Conservation (phyloP, 2,113 vertebrate species). For the Phrynosoma platyrhinos region DNA sequence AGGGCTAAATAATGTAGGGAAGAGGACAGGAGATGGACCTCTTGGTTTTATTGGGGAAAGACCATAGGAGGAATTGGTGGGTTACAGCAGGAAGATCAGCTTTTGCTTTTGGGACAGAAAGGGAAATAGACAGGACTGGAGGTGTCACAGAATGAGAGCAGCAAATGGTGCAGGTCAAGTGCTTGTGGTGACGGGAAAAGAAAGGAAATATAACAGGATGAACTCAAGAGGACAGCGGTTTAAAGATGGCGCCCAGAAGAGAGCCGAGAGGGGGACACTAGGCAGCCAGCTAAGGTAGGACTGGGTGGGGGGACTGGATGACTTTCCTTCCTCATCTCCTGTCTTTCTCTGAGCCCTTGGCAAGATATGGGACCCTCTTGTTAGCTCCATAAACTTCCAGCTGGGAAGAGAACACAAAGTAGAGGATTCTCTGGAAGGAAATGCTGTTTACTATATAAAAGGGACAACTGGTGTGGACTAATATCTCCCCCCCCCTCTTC, state of each 20-base stretch:
- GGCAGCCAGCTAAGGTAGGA: slow-evolving; percentile 70
- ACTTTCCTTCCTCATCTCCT: background rate
- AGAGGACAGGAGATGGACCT: background rate
- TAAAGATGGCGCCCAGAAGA: slow-evolving; percentile 51
- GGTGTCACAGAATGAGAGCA: background rate
- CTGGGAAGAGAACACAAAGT: background rate
- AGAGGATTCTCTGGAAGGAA: background rate
- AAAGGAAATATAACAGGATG: slow-evolving; percentile 31
- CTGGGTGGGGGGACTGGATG: background rate
- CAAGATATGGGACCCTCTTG: background rate
- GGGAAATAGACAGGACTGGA: background rate
- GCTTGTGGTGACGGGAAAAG: slow-evolving; percentile 7
- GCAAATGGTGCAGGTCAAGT: background rate
- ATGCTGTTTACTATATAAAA: background rate
- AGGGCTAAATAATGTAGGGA: background rate
- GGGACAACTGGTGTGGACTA: background rate
- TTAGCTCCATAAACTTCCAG: background rate
- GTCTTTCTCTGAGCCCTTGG: background rate
- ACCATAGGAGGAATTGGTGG: background rate
- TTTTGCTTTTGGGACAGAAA: background rate
- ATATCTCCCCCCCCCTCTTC: background rate
- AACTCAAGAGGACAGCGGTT: slow-evolving; percentile 52
- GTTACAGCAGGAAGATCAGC: background rate
- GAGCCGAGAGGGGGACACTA: slow-evolving; percentile 63
- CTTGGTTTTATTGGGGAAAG: background rate